A percentile compares a stretch with the other conserved stretches of the same genome.
phyloP scores from a whole-genome alignment of 1,140 invertebrate genomes.

The Steinernema feltiae region DNA sequence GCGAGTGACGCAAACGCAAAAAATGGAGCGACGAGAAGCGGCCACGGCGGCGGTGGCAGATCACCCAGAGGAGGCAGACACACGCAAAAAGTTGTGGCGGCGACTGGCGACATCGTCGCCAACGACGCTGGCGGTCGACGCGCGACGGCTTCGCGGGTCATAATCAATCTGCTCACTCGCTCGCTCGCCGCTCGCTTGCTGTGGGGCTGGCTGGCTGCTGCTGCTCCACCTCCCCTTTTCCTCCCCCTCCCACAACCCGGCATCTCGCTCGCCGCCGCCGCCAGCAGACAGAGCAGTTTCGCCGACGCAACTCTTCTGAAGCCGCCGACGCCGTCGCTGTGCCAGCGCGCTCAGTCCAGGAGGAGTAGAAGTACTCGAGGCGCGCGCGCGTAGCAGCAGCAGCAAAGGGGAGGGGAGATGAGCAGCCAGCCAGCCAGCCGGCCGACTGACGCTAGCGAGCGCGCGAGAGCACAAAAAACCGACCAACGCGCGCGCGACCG shows the following conservation, averaged over 20 bases:
- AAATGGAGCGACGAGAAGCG: not conserved
- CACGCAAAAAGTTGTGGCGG: slow-evolving; percentile 15
- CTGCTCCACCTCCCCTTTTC: too few relatives aligned
- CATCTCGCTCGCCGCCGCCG: not conserved
- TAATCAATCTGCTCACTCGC: slow-evolving; percentile 15
- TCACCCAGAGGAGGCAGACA: not conserved
- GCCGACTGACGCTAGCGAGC: not conserved
- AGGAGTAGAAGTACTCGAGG: too few relatives aligned
- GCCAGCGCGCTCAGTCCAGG: too few relatives aligned
- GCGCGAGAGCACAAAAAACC: too few relatives aligned
- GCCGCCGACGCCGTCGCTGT: too few relatives aligned
- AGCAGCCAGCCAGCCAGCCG: not conserved
- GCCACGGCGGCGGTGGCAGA: not conserved
- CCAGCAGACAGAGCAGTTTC: too few relatives aligned
- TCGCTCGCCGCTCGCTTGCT: not conserved
- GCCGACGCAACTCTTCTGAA: too few relatives aligned
- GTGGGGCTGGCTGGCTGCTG: not conserved
- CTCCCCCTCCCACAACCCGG: not conserved
- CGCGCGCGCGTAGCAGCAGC: too few relatives aligned
- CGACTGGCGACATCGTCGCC: slow-evolving; percentile 11
- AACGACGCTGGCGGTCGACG: not conserved
- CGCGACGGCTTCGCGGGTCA: slow-evolving; percentile 6
- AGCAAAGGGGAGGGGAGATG: too few relatives aligned
- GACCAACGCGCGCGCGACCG: too few relatives aligned
- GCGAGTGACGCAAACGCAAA: not conserved